Conservation (phyloP, 2,888 invertebrate species). For the Lamproptera curius region DNA sequence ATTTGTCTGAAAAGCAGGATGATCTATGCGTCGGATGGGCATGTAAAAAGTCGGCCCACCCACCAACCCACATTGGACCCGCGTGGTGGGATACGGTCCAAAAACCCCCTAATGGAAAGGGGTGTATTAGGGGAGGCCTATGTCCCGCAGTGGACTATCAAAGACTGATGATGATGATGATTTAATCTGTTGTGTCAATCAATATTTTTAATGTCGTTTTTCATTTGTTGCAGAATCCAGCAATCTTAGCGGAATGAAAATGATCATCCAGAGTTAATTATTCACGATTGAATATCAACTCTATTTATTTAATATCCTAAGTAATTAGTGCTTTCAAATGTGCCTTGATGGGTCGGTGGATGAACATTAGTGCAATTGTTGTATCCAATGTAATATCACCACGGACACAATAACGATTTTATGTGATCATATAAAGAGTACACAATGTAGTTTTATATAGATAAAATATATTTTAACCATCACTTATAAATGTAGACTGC, state of each 20-base stretch:
- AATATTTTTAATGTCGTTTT: not conserved
- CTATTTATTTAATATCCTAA: conserved; percentile 18
- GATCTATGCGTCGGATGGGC: too few species aligned
- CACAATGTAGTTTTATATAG: conserved; percentile 44
- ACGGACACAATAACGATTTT: conserved; percentile 23
- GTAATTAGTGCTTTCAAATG: conserved; percentile 51
- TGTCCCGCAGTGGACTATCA: too few species aligned
- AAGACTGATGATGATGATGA: too few species aligned
- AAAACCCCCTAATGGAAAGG: too few species aligned
- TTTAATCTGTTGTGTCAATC: too few species aligned
- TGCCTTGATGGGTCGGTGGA: conserved; percentile 63
- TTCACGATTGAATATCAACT: conserved; percentile 5
- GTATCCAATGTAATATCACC: conserved; percentile 30
- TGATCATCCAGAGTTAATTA: not conserved
- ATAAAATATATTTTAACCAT: conserved; percentile 29
- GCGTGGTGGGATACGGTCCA: too few species aligned
- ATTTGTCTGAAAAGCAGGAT: too few species aligned
- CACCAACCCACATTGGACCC: too few species aligned
- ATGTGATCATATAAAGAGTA: conserved; percentile 28
- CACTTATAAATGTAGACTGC: not conserved
- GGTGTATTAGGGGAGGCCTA: too few species aligned
- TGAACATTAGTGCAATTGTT: conserved; percentile 43
- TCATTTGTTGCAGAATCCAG: conserved; percentile 20
- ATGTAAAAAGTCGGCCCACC: too few species aligned
- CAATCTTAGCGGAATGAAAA: conserved; percentile 8